phyloP scores from a whole-genome alignment of 2,797 vertebrate species.

The Epinephelus malabaricus region DNA sequence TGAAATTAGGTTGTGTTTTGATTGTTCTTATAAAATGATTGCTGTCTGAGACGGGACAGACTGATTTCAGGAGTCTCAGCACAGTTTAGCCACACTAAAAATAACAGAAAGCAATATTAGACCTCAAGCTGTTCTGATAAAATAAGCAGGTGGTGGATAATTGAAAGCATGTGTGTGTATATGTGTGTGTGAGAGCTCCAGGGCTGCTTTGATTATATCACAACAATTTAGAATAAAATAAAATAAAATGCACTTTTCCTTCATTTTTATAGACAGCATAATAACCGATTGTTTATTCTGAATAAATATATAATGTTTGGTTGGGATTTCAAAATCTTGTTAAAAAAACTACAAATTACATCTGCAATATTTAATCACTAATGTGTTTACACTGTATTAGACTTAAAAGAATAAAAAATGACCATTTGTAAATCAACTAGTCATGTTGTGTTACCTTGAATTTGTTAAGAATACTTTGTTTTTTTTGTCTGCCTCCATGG shows the following conservation, averaged over 20 bases:
- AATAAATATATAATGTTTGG: too few relatives aligned
- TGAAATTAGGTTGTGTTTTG: constrained; percentile 33
- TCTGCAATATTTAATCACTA: too few relatives aligned
- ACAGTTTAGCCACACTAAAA: constrained; percentile 13
- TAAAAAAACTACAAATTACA: too few relatives aligned
- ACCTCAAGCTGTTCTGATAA: constrained; percentile 14
- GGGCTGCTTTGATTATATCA: background rate
- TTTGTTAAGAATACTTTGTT: too few relatives aligned
- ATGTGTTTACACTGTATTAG: too few relatives aligned
- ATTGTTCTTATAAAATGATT: constrained; percentile 41
- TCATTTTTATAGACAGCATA: background rate
- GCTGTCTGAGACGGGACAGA: constrained; percentile 24
- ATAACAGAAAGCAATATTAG: constrained; percentile 17
- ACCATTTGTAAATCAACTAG: too few relatives aligned
- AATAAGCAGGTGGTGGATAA: background rate
- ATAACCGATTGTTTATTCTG: background rate
- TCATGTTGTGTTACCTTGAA: too few relatives aligned
- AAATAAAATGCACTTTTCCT: background rate
- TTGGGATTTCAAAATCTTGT: too few relatives aligned
- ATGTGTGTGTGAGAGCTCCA: background rate
- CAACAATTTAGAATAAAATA: background rate
- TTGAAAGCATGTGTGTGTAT: background rate
- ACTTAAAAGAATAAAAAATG: too few relatives aligned
- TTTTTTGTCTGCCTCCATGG: too few relatives aligned
- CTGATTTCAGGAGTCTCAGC: constrained; percentile 42